Evolutionary conservation across 2,888 invertebrate genomes (phyloP).

Genomic region (Leptinotarsa tumamoca): DNA sequence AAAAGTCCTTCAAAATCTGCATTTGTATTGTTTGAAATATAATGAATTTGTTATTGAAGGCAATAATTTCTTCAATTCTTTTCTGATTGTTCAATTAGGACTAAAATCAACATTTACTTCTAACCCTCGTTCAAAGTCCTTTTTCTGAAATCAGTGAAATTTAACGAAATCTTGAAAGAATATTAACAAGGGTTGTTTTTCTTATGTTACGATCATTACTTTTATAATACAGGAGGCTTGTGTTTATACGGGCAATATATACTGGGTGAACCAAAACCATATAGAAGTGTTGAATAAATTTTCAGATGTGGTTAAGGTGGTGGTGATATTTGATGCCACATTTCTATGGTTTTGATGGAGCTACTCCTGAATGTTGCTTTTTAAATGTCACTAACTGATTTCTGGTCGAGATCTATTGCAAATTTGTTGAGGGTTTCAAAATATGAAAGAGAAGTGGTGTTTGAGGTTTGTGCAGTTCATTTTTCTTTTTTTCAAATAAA

Average conservation of each 20-base stretch:
- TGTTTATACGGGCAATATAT: conserved; percentile 17
- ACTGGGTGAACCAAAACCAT: conserved; percentile 32
- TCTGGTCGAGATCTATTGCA: no score
- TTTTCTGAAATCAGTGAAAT: not conserved
- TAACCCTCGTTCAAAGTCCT: conserved; percentile 6
- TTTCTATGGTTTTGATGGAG: conserved; percentile 1
- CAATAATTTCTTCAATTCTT: not conserved
- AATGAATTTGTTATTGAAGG: not conserved
- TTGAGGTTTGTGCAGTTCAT: no score
- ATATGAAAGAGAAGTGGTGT: no score
- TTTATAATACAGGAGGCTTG: conserved; percentile 38
- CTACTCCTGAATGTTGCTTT: not conserved
- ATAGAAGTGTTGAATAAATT: no score
- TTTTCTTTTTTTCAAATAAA: no score
- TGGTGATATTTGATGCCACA: not conserved
- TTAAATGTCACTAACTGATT: no score
- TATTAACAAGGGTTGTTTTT: not conserved
- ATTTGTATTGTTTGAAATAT: not conserved
- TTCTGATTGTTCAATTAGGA: not conserved
- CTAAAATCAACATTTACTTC: not conserved
- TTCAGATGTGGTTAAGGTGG: not conserved
- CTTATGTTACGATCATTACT: conserved; percentile 16
- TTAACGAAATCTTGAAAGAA: not conserved
- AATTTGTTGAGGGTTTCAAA: no score
- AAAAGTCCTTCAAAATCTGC: not conserved